phyloP scores from a whole-genome alignment of 2,888 invertebrate genomes.

The Acleris holmiana region DNA sequence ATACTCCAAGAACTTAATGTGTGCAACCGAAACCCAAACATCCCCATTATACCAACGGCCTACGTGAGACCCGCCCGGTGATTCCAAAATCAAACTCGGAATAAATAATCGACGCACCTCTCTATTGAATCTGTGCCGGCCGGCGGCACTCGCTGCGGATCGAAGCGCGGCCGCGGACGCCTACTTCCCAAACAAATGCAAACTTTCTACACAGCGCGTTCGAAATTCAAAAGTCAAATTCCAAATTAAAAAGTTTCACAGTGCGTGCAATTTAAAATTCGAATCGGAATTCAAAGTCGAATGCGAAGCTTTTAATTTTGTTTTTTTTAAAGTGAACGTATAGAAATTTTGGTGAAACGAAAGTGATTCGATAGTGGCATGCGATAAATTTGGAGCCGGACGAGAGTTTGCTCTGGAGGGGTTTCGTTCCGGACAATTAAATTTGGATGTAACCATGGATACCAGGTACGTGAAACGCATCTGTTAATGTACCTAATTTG shows the following conservation, averaged over 20 bases:
- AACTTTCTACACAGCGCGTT: slow-evolving; percentile 72
- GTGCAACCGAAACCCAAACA: too few relatives aligned
- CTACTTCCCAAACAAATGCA: slow-evolving; percentile 58
- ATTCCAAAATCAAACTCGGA: slow-evolving; percentile 34
- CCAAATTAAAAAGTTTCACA: slow-evolving; percentile 18
- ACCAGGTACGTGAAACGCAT: slow-evolving; percentile 57
- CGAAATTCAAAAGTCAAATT: slow-evolving; percentile 32
- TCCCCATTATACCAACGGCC: slow-evolving; percentile 6
- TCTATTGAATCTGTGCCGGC: slow-evolving; percentile 48
- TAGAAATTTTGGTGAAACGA: slow-evolving; percentile 48
- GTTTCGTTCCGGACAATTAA: slow-evolving; percentile 45
- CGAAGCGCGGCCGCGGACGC: slow-evolving; percentile 72
- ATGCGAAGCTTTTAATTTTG: slow-evolving; percentile 39
- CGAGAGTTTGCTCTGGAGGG: slow-evolving; percentile 40
- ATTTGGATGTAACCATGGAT: slow-evolving; percentile 60
- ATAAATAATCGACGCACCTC: slow-evolving; percentile 36
- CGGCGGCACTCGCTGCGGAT: slow-evolving; percentile 65
- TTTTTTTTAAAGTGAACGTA: slow-evolving; percentile 37
- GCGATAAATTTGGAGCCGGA: slow-evolving; percentile 33
- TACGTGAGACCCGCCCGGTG: slow-evolving; percentile 30
- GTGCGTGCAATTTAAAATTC: slow-evolving; percentile 37
- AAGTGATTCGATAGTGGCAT: slow-evolving; percentile 52
- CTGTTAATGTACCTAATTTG: not conserved
- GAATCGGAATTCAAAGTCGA: slow-evolving; percentile 38
- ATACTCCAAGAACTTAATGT: too few relatives aligned